Evolutionary conservation across 2,888 invertebrate genomes (phyloP).

Genomic region (Drosophila fungiperda): DNA sequence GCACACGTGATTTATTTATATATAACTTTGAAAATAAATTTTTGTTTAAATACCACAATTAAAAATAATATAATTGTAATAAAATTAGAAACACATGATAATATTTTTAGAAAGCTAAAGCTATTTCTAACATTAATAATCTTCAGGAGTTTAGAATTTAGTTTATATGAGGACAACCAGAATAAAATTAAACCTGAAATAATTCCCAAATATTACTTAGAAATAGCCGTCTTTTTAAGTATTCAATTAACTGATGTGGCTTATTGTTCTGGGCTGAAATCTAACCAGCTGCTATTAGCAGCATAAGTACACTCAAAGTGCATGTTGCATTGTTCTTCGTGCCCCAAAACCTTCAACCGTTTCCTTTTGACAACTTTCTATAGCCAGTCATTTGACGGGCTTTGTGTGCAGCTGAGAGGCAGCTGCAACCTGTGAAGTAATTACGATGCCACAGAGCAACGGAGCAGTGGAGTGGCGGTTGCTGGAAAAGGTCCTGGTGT

Average conservation of each 20-base stretch:
- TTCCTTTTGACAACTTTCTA: slow-evolving; percentile 67
- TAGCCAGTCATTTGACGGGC: slow-evolving; percentile 57
- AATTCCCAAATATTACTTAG: not conserved
- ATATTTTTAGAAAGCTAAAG: not conserved
- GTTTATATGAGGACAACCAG: not conserved
- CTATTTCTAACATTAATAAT: not conserved
- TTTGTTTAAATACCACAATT: not conserved
- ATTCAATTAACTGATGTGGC: not conserved
- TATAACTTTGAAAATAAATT: not conserved
- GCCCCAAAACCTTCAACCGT: slow-evolving; percentile 37
- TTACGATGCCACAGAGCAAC: slow-evolving; percentile 29
- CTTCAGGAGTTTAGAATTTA: not conserved
- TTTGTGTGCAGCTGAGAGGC: slow-evolving; percentile 19
- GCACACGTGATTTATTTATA: not conserved
- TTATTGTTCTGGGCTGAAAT: not conserved
- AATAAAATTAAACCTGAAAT: not conserved
- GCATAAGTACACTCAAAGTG: slow-evolving; percentile 43
- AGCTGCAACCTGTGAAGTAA: slow-evolving; percentile 42
- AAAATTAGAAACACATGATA: not conserved
- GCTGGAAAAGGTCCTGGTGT: slow-evolving; percentile 22
- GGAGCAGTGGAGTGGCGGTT: not conserved
- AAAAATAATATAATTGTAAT: not conserved
- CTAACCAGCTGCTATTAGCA: slow-evolving; percentile 51
- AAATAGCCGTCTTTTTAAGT: too few relatives aligned
- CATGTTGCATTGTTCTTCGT: slow-evolving; percentile 21